These are phyloP conservation scores for Parasteatoda tepidariorum DNA, from an alignment of 1,140 invertebrate genomes.

Conservation along the genomic window DNA sequence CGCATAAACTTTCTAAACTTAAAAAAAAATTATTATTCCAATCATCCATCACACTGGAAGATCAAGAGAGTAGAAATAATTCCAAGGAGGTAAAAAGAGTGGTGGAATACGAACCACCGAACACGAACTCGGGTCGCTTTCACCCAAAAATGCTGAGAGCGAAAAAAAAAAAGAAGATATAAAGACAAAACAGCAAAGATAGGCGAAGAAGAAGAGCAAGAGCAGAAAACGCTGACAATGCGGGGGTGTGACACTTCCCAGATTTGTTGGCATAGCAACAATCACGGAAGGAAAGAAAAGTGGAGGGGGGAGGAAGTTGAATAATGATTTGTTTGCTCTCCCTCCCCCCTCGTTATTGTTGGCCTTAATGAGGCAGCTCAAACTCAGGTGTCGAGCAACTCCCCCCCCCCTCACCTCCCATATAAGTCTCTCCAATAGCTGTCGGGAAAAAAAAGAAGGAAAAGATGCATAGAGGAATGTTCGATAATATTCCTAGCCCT, in stretches of 20 bases:
- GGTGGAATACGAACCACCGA: too few relatives aligned
- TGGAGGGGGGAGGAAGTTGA: slow-evolving; percentile 11
- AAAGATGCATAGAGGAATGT: slow-evolving; percentile 11
- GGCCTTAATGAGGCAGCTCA: slow-evolving; percentile 56
- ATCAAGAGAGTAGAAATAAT: too few relatives aligned
- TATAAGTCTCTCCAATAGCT: slow-evolving; percentile 11
- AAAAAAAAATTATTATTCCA: too few relatives aligned
- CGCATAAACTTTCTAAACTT: too few relatives aligned
- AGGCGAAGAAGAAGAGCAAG: not conserved
- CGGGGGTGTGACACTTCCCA: slow-evolving; percentile 51
- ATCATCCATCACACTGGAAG: too few relatives aligned
- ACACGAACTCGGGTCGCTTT: not conserved
- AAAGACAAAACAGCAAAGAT: slow-evolving; percentile 18
- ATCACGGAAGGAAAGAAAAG: slow-evolving; percentile 7
- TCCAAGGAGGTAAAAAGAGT: too few relatives aligned
- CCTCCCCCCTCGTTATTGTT: slow-evolving; percentile 52
- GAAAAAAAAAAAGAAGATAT: not conserved
- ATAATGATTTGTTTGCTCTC: slow-evolving; percentile 57
- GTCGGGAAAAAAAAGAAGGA: not conserved
- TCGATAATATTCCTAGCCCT: slow-evolving; percentile 49
- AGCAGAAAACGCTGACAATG: slow-evolving; percentile 48
- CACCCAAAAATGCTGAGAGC: slow-evolving; percentile 16
- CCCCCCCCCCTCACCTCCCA: not conserved
- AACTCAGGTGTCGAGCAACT: slow-evolving; percentile 48
- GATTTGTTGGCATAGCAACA: slow-evolving; percentile 60